Evolutionary conservation across 2,888 invertebrate species (phyloP), one percentile per base, ranked within the genome.

Genomic region (Drosophila histrio): DNA sequence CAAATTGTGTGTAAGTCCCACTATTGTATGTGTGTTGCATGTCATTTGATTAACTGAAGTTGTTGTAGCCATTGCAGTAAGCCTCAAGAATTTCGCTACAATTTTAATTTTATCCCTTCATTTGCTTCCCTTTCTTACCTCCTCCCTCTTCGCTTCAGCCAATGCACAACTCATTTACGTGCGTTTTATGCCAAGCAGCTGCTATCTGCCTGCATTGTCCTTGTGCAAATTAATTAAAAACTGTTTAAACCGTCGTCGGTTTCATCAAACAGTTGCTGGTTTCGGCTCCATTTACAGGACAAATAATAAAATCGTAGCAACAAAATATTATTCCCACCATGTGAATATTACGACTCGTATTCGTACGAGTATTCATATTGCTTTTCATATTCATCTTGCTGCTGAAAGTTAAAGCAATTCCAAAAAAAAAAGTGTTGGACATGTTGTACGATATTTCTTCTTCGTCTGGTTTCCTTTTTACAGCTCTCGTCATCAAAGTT

Each of bases 151-250:
- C 11, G 19, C n/a, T n/a, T n/a, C n/a, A n/a, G n/a, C 22, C 17
- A 22, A 19, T 63, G 52, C 53, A 56, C 58, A 60, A 61, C 71
- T 24, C 32, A 32, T 44, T 78, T 80, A 80, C 83, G 66, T 74
- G 84, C 71, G 50, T 78, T 79, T 70, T 65, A 76, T 82, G 64
- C 64, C 87, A 87, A 88, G 66, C 69, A 88, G 80, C 77, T 69
- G 84, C 77, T 86, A 80, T 72, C 87, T 68, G 60, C 22, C 26
- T 49, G 59, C 54, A 65, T 69, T 61, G 63, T 73, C 32, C 41
- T 44, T 56, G 65, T 64, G 83, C 64, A 85, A 85, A 87, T 87
- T 82, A 82, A 82, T 82, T 82, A 87, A 82, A 87, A 76, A 76
- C 72, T 53, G 59, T 43, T 87, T 63, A 75, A 87, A 79, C 50